These are phyloP conservation scores for Thereva unica DNA, from an alignment of 2,888 invertebrate species.

Conservation along the genomic window DNA sequence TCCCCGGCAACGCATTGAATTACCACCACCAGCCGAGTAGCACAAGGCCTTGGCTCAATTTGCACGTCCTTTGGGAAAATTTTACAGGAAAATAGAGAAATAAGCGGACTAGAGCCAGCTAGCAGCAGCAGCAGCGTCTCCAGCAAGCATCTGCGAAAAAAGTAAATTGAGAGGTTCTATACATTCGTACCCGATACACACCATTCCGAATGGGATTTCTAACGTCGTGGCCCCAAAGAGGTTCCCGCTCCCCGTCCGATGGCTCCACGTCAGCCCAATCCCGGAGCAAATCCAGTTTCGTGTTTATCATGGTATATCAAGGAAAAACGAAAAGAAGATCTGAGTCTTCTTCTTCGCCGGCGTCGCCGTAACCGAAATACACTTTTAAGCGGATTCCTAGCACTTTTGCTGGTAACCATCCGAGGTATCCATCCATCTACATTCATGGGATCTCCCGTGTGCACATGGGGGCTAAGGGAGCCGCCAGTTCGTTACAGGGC, in stretches of 20 bases:
- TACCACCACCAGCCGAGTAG: neutral
- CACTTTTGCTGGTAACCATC: neutral
- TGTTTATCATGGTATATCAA: slow-evolving; percentile 7
- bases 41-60: slow-evolving; percentile 26
- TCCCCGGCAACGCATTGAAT: neutral
- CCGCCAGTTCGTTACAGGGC: too few species aligned
- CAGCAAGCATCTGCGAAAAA: neutral
- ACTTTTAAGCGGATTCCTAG: slow-evolving; percentile 4
- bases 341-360: neutral
- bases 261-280: neutral
- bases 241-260: neutral
- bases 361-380: slow-evolving; percentile 2
- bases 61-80: slow-evolving; percentile 32
- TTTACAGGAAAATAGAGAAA: neutral
- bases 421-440: neutral
- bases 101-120: neutral
- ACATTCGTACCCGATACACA: neutral
- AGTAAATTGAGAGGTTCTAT: neutral
- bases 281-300: slow-evolving; percentile 1
- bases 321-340: neutral
- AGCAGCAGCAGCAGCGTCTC: neutral
- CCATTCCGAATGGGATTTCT: neutral
- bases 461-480: too few species aligned
- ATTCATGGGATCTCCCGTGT: slow-evolving; percentile 4
- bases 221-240: too few species aligned